Evolutionary conservation across 2,797 vertebrate genomes (phyloP), one percentile per base, ranked within the genome.

Genomic region (Chaetophractus vellerosus): DNA sequence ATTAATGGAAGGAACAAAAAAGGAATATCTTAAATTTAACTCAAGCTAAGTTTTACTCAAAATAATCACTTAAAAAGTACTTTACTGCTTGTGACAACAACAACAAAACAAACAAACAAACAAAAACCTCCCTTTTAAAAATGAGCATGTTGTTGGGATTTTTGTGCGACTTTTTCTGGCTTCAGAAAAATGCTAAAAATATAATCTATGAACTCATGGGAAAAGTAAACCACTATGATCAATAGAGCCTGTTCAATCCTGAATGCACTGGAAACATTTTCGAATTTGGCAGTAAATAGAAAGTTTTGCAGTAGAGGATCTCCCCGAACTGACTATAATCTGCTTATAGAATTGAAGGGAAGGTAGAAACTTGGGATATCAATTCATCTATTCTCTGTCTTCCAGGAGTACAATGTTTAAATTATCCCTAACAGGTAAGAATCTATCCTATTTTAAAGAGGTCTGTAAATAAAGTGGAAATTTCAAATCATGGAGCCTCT

Each of bases 121-220:
- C 16, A 55, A 63, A 63, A 96, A 92, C 91, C 33, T 91, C 68
- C 87, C 86, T 86, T 92, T 93, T 94, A 91, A 95, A 96, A 94
- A 91, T 69, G n/a, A 96, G 64, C 63, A 91, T 61, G 89, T 83
- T 85, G 28, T 93, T 93, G 90, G 94, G 91, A 96, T 96, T 97
- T 97, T 66, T 38, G 79, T 55, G 57, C 95, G 89, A 95, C 57
- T 93, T 88, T 91, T 80, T 86, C 84, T 90, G 78, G 86, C 90
- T 95, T 95, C 71, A 92, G 55, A 97, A 96, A 96, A 91, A 57
- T 79, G 31, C 84, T 92, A 93, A 96, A 97, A 96, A 92, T 95
- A 88, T 7, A 80, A 64, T 38, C 45, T 82, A 63, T 95, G 82
- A 96, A 91, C 82, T 95, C 74, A 87, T 68, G 81, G 86, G 86